phyloP scores from a whole-genome alignment of 2,888 invertebrate genomes.

The Xestia xanthographa region DNA sequence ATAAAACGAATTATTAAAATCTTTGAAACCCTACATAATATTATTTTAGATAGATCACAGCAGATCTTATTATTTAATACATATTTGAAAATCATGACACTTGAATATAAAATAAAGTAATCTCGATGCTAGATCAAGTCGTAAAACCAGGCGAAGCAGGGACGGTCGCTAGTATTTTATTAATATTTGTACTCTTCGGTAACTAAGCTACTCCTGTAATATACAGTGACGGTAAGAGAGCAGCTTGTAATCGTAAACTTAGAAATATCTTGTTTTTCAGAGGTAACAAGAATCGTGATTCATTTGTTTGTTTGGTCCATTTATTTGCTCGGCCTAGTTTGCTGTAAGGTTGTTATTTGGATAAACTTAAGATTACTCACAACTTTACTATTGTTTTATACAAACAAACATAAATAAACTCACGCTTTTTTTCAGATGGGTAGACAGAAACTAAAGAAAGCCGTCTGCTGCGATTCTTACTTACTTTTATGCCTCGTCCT shows the following conservation, averaged over 20 bases:
- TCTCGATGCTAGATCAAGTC: not conserved
- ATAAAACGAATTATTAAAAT: no score
- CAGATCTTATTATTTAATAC: no score
- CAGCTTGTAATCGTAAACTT: not conserved
- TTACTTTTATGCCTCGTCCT: not conserved
- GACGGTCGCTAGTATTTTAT: not conserved
- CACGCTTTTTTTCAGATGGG: fast-evolving
- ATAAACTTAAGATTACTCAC: not conserved
- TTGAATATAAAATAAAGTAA: no score
- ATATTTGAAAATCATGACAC: no score
- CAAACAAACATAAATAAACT: not conserved
- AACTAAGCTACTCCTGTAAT: not conserved
- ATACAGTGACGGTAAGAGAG: not conserved
- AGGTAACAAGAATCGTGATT: conserved; percentile 4
- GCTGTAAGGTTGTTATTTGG: not conserved
- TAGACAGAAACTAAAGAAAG: not conserved
- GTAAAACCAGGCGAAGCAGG: not conserved
- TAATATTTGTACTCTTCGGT: not conserved
- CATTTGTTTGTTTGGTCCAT: not conserved
- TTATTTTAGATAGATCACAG: no score
- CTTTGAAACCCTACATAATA: no score
- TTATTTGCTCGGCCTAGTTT: not conserved
- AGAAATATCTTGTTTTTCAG: not conserved
- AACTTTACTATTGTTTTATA: not conserved
- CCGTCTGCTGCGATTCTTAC: not conserved